phyloP scores from a whole-genome alignment of 53 echinoderm and acorn worm genomes.

The Mesocentrotus franciscanus region DNA sequence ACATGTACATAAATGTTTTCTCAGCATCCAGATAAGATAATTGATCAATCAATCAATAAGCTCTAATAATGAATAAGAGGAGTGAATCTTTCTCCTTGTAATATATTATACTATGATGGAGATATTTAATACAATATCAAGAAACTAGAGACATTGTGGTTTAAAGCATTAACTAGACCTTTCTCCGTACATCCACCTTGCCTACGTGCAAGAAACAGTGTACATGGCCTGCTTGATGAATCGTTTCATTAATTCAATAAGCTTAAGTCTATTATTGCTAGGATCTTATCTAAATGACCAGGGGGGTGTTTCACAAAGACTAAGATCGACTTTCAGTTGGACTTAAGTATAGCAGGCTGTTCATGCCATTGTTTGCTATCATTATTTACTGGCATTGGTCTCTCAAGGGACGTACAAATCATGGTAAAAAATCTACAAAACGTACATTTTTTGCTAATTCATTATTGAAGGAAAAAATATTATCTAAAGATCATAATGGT shows the following conservation, averaged over 20 bases:
- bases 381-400: too few relatives aligned
- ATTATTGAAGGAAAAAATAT: too few relatives aligned
- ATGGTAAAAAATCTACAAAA: too few relatives aligned
- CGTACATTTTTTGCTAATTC: too few relatives aligned
- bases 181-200: neutral
- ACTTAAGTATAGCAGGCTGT: too few relatives aligned
- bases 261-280: neutral
- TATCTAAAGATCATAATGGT: too few relatives aligned
- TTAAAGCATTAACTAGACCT: neutral
- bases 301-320: too few relatives aligned
- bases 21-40: neutral
- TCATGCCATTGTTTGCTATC: too few relatives aligned
- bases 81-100: neutral
- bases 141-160: neutral
- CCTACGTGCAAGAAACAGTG: neutral
- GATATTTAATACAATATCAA: neutral
- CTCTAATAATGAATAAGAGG: neutral
- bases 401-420: too few relatives aligned
- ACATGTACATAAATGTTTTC: neutral
- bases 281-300: neutral
- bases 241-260: neutral
- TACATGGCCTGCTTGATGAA: neutral
- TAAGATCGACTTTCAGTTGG: too few relatives aligned
- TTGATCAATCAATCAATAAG: neutral
- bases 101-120: neutral